Base-by-base conservation (phyloP, 2,888 invertebrate genomes). In the Aleiodes leptofemur region DNA sequence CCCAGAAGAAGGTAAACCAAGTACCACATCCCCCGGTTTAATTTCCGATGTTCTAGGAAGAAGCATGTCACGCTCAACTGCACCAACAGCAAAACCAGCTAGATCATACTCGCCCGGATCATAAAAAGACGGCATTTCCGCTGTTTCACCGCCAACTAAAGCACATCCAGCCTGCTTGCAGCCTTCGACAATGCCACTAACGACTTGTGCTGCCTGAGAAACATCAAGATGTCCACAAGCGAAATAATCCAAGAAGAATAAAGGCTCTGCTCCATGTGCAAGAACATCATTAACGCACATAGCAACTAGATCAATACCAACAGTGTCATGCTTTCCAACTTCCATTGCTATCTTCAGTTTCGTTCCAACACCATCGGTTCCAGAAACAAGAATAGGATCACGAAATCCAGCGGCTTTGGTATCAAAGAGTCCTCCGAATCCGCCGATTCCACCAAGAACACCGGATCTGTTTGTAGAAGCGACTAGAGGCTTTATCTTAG, bases 221-320 rank as follows among this genome's bases (percentile, higher is more conserved):
- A 97, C 94, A 83, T 97, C 93, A 76, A 99, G 91, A 71, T 93
- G 91, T 0, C 98, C 97, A 86, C 97, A 97, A 29, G 98, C 98
- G 90, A 97, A 97, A 89, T 99, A 99, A 91, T 99, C 99, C 16
- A 99, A 91, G 90, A 99, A 99, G 82, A 97, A 98, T 80, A 99
- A 92, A 0, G 99, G 98, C 84, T 97, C 97, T 0, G 98, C 99
- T 59, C 98, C 98, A 78, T 97, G 96, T 81, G 97, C 97, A 68
- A 99, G 90, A 70, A 99, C 94, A 89, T 99, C 98, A 90, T 99
- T 99, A 61, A 97, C 98, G 86, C 98, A 98, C 97, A 98, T 98
- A 4, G 98, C 99, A 2, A 99, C 98, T 48, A 99, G 91, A 90
- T 99, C 99, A 82, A 96, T 95, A 0, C 99, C 99, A 72, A 99